These are phyloP conservation scores for Australoheros scitulus DNA, from an alignment of 2,113 vertebrate species.

Conservation along the genomic window DNA sequence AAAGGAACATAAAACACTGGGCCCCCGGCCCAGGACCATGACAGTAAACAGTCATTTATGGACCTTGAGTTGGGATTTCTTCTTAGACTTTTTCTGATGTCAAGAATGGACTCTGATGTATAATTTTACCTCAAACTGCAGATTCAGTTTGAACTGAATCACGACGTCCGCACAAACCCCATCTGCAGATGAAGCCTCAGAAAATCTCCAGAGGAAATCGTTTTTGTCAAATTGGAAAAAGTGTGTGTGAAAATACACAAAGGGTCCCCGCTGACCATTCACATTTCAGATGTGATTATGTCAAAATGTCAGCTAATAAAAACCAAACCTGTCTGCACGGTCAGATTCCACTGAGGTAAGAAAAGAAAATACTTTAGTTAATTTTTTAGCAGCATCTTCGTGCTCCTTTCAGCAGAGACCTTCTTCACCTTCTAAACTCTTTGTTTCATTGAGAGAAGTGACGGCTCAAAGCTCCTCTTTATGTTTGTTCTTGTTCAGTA, in stretches of 20 bases:
- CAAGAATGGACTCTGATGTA: neutral
- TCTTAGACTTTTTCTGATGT: accelerated
- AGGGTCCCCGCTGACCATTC: too few relatives aligned
- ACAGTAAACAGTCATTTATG: too few relatives aligned
- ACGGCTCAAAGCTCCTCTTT: neutral
- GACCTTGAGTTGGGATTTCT: neutral
- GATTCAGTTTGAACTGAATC: neutral
- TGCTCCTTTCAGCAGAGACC: neutral
- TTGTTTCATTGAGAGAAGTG: neutral
- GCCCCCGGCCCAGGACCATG: too few relatives aligned
- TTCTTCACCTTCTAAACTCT: neutral
- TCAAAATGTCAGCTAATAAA: neutral
- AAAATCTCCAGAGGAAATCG: too few relatives aligned
- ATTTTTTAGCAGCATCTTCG: neutral
- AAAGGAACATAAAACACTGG: too few relatives aligned
- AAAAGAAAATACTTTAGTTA: neutral
- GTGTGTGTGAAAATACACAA: neutral
- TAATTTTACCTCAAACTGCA: neutral
- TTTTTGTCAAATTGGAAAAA: neutral
- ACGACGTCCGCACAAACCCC: neutral
- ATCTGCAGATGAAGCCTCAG: neutral
- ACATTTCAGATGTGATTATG: neutral
- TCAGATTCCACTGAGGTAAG: too few relatives aligned
- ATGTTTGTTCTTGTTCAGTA: neutral
- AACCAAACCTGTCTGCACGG: too few relatives aligned